Conservation (phyloP, 2,113 vertebrate genomes). For the Sula dactylatra region DNA sequence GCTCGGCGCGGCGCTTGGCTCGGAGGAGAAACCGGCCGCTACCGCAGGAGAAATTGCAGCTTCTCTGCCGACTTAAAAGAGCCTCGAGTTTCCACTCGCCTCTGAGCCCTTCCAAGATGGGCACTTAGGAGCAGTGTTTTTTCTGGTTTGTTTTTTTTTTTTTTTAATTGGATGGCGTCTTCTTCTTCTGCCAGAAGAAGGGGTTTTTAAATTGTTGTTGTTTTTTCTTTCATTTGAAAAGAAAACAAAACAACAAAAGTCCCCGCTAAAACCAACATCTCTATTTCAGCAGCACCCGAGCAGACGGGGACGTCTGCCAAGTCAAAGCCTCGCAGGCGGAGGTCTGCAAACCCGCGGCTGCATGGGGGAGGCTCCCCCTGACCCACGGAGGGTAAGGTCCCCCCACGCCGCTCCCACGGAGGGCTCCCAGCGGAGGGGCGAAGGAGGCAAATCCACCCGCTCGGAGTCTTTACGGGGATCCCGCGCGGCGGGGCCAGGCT, state of each 20-base stretch:
- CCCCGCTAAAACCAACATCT: constrained; percentile 16
- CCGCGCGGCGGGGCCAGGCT: not conserved
- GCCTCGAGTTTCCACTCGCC: not conserved
- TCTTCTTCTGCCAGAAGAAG: not conserved
- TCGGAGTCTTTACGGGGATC: not conserved
- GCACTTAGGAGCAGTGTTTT: not conserved
- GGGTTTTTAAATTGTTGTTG: not conserved
- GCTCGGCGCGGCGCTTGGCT: not conserved
- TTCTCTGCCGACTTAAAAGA: not conserved
- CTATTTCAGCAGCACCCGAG: not conserved
- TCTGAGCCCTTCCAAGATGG: not conserved
- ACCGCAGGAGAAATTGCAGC: constrained; percentile 23
- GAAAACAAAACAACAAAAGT: constrained; percentile 33
- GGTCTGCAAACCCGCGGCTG: not conserved
- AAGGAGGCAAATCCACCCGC: not conserved
- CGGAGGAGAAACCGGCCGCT: not conserved
- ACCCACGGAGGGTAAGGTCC: not conserved
- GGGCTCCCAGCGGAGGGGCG: not conserved
- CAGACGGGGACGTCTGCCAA: not conserved
- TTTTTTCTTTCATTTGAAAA: constrained; percentile 30
- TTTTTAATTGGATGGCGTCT: not conserved
- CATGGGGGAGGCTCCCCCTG: not conserved
- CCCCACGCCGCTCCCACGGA: not conserved
- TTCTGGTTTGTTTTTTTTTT: not conserved
- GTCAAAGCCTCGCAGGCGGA: not conserved